Evolutionary conservation across 1,140 invertebrate genomes (phyloP), one percentile per base, ranked within the genome.

Genomic region (Stegodyphus mimosarum): DNA sequence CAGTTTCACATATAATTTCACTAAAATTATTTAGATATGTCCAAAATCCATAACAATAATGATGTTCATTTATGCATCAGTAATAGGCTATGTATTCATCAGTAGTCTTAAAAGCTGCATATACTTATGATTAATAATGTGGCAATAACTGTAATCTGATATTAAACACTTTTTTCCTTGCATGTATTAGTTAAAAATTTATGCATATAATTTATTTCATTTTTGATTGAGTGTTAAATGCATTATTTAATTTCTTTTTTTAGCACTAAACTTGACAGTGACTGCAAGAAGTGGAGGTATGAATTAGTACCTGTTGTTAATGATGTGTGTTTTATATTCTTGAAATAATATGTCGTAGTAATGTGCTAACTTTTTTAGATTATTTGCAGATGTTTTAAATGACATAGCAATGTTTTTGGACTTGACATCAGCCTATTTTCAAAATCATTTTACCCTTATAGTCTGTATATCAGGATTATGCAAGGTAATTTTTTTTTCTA

Each of bases 381-480:
- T 99, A n/a, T 95, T 97, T 91, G 98, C 98, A 53, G 98, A 99
- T 91, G 92, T 96, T 76, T 89, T 98, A 6, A 99, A 99, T 92
- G 97, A 99, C 92, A 88, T 93, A 79, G 95, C 97, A 9, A 95
- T 98, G 92, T 92, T 93, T 84, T 91, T 97, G 50, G 96, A 97
- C 90, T 91, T 97, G 80, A 90, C 93, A 50, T 91, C 96, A 70
- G 94, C 95, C 48, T 72, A 88, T 71, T 92, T 95, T 63, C 60
- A 63, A 60, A 89, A 95, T 5, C 88, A 88, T 55, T 92, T 91
- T 86, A 87, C 88, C 3, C 63, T 87, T 6, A 88, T 93, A 15
- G 88, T 92, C 4, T 93, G 92, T 88, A 60, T 89, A 18, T 91
- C 93, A n/a, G 92, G 92, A 13, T 86, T 93, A 17, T 90, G 89